These are phyloP conservation scores for Sycobia sp. DNA, from an alignment of 1,140 invertebrate species.

Conservation along the genomic window DNA sequence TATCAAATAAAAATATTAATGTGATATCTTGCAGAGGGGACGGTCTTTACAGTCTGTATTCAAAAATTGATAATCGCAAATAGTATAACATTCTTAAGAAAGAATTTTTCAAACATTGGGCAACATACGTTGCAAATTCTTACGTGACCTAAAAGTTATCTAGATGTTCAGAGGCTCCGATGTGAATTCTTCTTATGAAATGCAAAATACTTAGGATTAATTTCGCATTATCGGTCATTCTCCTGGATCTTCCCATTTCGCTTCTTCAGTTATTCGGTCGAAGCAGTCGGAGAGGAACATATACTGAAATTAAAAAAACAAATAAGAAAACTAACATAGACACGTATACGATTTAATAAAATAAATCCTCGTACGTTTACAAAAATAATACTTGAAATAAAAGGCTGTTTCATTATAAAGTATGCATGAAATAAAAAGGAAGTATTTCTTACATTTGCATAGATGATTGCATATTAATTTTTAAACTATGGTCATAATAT, in stretches of 20 bases:
- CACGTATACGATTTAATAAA: too few species aligned
- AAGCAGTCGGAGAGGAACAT: conserved; percentile 93
- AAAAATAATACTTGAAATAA: too few species aligned
- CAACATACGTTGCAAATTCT: neutral
- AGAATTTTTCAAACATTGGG: conserved; percentile 3
- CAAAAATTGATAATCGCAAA: conserved; percentile 13
- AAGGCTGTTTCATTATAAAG: too few species aligned
- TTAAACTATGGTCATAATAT: too few species aligned
- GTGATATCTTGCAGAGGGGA: conserved; percentile 18
- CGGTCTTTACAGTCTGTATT: conserved; percentile 28
- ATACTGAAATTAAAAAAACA: conserved; percentile 79
- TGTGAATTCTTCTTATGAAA: neutral
- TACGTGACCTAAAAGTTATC: neutral
- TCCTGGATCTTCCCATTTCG: conserved; percentile 78
- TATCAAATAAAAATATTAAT: conserved; percentile 6
- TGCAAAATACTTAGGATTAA: conserved; percentile 37
- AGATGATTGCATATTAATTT: too few species aligned
- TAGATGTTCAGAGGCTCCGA: neutral
- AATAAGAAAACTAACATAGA: conserved; percentile 22
- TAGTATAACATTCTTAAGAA: conserved; percentile 5
- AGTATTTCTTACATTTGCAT: too few species aligned
- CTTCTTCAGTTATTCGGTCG: conserved; percentile 90
- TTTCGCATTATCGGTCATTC: conserved; percentile 64
- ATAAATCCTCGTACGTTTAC: too few species aligned
- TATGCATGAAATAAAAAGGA: too few species aligned